Conservation (phyloP, 2,888 invertebrate genomes). For the Ophioninae sp. region DNA sequence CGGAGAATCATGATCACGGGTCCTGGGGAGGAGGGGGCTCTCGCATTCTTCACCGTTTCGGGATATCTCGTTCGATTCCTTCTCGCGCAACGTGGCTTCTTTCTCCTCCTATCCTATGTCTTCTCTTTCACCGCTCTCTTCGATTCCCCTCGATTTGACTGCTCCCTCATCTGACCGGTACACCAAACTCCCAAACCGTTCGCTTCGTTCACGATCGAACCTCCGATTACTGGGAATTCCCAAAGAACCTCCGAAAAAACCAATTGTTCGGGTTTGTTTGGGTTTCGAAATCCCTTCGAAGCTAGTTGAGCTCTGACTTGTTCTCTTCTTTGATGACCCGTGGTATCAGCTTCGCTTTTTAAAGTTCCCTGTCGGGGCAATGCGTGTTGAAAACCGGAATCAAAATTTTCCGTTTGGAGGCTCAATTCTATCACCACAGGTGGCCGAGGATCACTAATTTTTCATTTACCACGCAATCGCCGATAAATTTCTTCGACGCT, state of each 20-base stretch:
- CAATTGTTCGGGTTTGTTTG: too few relatives aligned
- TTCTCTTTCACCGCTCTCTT: not conserved
- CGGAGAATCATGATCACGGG: conserved; percentile 79
- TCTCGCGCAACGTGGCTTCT: conserved; percentile 6
- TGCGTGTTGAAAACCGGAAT: not conserved
- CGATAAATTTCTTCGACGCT: not conserved
- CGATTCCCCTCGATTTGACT: not conserved
- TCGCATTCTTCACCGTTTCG: conserved; percentile 73
- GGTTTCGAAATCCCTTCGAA: too few relatives aligned
- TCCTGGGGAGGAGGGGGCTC: conserved; percentile 72
- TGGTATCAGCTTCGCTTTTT: too few relatives aligned
- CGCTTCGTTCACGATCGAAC: too few relatives aligned
- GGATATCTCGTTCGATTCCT: conserved; percentile 31
- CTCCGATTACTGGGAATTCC: too few relatives aligned
- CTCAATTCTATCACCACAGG: conserved; percentile 26
- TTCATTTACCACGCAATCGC: not conserved
- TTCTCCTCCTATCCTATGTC: not conserved
- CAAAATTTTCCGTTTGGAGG: not conserved
- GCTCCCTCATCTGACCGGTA: not conserved
- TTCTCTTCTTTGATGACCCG: too few relatives aligned
- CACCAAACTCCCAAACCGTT: not conserved
- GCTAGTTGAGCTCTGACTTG: too few relatives aligned
- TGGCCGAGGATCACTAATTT: conserved; percentile 11
- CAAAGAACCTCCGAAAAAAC: too few relatives aligned
- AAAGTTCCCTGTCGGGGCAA: too few relatives aligned